phyloP scores from a whole-genome alignment of 2,113 vertebrate species.

The Laterallus jamaicensis region DNA sequence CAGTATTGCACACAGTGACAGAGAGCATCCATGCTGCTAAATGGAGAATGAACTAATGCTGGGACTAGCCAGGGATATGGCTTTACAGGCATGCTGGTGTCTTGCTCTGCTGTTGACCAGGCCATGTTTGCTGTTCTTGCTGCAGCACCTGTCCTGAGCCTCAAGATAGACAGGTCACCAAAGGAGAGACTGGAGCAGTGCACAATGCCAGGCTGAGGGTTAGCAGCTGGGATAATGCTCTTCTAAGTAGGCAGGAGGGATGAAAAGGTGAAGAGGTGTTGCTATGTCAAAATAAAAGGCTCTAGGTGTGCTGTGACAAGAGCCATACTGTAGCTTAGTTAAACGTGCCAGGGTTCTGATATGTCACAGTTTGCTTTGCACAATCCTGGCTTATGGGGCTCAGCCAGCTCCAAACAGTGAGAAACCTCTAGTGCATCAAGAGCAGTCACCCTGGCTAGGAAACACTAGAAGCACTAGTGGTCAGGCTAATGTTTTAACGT shows the following conservation, averaged over 20 bases:
- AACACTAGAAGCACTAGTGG: neutral
- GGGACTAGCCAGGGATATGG: neutral
- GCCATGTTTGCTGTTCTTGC: neutral
- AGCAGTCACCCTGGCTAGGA: neutral
- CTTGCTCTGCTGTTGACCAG: neutral
- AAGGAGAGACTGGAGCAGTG: neutral
- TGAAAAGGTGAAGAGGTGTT: neutral
- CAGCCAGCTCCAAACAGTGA: neutral
- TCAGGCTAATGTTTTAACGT: neutral
- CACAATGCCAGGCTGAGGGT: neutral
- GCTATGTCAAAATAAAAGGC: neutral
- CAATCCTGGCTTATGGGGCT: neutral
- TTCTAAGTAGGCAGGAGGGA: neutral
- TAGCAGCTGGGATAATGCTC: neutral
- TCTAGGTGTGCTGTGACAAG: neutral
- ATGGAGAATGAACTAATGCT: neutral
- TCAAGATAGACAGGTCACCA: neutral
- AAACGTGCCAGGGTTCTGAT: neutral
- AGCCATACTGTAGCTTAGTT: neutral
- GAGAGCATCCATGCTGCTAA: neutral
- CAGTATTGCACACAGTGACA: neutral
- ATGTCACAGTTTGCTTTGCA: neutral
- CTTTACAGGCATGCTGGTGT: rapidly evolving
- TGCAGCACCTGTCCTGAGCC: neutral
- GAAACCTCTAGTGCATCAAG: neutral